Evolutionary conservation across 2,888 invertebrate species (phyloP), one percentile per base, ranked within the genome.

Genomic region (Chymomyza fuscimana): DNA sequence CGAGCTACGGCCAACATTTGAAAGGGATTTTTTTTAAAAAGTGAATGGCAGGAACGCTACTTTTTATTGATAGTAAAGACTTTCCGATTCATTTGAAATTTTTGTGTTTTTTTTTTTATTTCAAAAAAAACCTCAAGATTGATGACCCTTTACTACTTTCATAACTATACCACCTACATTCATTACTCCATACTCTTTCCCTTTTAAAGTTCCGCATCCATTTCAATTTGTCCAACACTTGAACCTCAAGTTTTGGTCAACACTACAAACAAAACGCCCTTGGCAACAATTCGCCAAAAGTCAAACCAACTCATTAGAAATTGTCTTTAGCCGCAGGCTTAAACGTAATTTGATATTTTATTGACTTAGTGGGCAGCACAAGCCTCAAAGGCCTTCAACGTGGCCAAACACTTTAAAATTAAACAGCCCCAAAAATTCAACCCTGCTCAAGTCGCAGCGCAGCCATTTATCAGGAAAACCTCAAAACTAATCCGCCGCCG

Each of bases 291-390:
- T 46, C 40, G 40, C 40, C 40, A 46, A 46, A 46, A 46, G 40
- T 46, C 40, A 46, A 46, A 46, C 40, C 64, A 81, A 70, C 78
- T 84, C 81, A 76, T 86, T 84, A 74, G 68, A 59, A 65, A 73
- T 67, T 67, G 19, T 70, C 76, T 65, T 65, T 61, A 4, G 4
- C 81, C 32, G 36, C 22, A 74, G 77, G 67, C 68, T 5, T 68
- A 76, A 80, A 72, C 73, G 74, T 83, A 83, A 85, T 83, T 85
- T 83, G 80, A 82, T 82, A 72, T 72, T 78, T 76, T 76, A 76
- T 81, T 76, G 74, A 72, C 71, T 71, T 56, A 56, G 15, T 63
- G 15, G 25, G 29, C 50, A 54, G 61, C 59, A 46, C 6, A 54
- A 60, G 56, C 51, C 22, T 29, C 29, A 32, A 71, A 67, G 40